Evolutionary conservation across 2,797 vertebrate species (phyloP).

Genomic region (Spatula clypeata): DNA sequence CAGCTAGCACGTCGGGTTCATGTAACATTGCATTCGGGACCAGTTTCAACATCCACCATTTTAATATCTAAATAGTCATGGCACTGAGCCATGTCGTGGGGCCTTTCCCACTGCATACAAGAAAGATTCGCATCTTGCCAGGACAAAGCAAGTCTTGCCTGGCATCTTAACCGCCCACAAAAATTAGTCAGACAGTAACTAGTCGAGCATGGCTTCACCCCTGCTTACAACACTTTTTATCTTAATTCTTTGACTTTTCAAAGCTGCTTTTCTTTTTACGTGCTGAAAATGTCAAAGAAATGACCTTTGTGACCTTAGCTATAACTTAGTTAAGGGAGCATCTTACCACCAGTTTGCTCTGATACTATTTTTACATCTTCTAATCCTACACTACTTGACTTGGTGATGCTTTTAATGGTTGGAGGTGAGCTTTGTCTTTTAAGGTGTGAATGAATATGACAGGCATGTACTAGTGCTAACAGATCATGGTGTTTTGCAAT

Average conservation of each 20-base stretch:
- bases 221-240: not conserved
- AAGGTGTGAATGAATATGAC: not conserved
- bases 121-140: not conserved
- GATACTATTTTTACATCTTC: not conserved
- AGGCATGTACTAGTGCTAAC: not conserved
- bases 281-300: not conserved
- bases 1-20: not conserved
- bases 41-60: not conserved
- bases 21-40: not conserved
- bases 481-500: not conserved
- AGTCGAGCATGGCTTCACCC: not conserved
- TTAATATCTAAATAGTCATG: not conserved
- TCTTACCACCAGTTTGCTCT: not conserved
- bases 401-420: not conserved
- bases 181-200: conserved; percentile 16
- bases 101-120: not conserved
- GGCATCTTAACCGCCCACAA: conserved; percentile 5
- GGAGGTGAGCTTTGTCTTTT: not conserved
- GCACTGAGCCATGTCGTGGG: not conserved
- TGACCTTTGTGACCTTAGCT: not conserved
- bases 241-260: no score
- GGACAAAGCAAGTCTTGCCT: conserved; percentile 13
- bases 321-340: not conserved
- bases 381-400: not conserved
- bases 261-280: not conserved